Conservation (phyloP, 92 coral and sea anemone genomes). For the Phenganax stokvisi region DNA sequence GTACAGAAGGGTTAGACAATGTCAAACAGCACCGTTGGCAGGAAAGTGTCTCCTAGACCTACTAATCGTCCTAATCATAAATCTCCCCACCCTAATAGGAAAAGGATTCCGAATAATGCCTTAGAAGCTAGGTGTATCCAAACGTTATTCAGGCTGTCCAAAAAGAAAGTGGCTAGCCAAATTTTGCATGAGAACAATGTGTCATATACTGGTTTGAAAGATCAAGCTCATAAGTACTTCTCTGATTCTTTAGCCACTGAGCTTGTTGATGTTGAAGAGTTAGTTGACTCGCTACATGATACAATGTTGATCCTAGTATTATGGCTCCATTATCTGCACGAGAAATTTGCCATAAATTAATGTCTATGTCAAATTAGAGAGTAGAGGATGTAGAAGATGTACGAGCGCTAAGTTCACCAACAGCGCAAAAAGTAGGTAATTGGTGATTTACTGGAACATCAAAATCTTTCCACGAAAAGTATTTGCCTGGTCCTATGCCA, state of each 20-base stretch:
- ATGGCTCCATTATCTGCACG: neutral
- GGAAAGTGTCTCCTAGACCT: neutral
- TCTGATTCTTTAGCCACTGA: neutral
- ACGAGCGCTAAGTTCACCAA: too few species aligned
- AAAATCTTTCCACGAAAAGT: neutral
- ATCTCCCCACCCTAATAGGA: neutral
- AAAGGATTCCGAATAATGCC: neutral
- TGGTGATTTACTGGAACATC: too few species aligned
- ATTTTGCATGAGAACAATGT: neutral
- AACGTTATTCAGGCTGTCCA: neutral
- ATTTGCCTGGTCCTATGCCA: conserved; percentile 31
- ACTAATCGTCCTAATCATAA: neutral
- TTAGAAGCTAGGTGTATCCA: neutral
- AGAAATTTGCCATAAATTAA: neutral
- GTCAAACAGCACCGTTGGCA: neutral
- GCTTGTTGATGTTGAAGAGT: neutral
- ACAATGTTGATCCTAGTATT: neutral
- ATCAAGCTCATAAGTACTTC: neutral
- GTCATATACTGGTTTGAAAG: neutral
- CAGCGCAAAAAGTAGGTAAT: too few species aligned
- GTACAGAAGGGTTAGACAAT: neutral
- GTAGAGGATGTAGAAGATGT: too few species aligned
- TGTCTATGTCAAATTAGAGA: neutral
- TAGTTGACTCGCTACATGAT: neutral
- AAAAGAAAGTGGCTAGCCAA: neutral